These are phyloP conservation scores for Sepiola atlantica DNA, from an alignment of 2,888 invertebrate genomes.

Conservation along the genomic window DNA sequence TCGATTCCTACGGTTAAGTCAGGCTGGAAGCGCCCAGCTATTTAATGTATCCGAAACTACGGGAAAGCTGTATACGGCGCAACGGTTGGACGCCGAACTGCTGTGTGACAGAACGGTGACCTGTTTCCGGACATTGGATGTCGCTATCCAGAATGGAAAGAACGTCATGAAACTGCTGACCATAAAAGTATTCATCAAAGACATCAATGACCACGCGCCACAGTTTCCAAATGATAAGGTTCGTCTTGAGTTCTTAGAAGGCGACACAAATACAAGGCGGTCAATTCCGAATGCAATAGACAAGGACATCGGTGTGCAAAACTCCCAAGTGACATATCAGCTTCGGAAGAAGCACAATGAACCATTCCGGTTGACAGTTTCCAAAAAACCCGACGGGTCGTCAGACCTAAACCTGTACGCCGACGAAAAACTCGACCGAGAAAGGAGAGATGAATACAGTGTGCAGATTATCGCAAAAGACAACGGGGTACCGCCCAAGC, in stretches of 20 bases:
- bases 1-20: background rate
- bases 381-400: slow-evolving; percentile 62
- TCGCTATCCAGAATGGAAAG: slow-evolving; percentile 59
- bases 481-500: slow-evolving; percentile 57
- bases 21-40: background rate
- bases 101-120: background rate
- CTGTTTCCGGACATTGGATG: slow-evolving; percentile 54
- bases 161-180: slow-evolving; percentile 62
- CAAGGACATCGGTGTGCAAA: slow-evolving; percentile 59
- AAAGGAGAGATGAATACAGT: slow-evolving; percentile 57
- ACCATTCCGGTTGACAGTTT: slow-evolving; percentile 59
- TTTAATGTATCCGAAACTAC: background rate
- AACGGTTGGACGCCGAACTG: background rate
- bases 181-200: slow-evolving; percentile 59
- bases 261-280: slow-evolving; percentile 56
- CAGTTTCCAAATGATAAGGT: slow-evolving; percentile 58
- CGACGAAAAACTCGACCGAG: slow-evolving; percentile 61
- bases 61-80: background rate
- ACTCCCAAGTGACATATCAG: slow-evolving; percentile 64
- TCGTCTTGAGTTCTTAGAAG: slow-evolving; percentile 58
- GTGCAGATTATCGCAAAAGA: slow-evolving; percentile 65
- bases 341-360: slow-evolving; percentile 54
- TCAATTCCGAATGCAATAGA: slow-evolving; percentile 60
- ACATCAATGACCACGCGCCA: slow-evolving; percentile 65
- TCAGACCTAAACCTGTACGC: slow-evolving; percentile 61